phyloP scores from a whole-genome alignment of 2,888 invertebrate species.

The Macrosiphum euphorbiae region DNA sequence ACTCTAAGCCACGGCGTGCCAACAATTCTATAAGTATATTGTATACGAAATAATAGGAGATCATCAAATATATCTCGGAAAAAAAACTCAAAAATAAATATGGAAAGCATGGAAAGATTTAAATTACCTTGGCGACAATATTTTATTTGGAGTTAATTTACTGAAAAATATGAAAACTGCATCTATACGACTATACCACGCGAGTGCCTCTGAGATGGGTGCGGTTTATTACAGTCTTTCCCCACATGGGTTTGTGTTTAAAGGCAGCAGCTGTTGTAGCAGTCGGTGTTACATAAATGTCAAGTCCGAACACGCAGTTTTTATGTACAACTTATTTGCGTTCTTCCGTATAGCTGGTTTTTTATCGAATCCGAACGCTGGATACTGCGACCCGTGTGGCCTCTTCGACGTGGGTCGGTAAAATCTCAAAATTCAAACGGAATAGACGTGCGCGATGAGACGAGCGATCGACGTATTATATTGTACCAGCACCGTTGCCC shows the following conservation, averaged over 20 bases:
- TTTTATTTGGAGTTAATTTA: not conserved
- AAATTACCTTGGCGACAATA: not conserved
- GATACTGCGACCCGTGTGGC: not conserved
- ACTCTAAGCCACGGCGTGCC: too few species aligned
- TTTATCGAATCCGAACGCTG: not conserved
- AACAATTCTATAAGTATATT: too few species aligned
- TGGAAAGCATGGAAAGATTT: not conserved
- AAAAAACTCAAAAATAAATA: not conserved
- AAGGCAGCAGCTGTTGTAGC: not conserved
- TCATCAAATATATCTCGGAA: too few species aligned
- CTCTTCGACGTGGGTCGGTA: slow-evolving; percentile 18
- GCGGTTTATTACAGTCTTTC: not conserved
- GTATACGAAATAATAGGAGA: too few species aligned
- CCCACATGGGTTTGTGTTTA: not conserved
- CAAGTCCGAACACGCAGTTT: not conserved
- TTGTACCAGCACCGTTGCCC: slow-evolving; percentile 22
- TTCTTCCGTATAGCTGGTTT: not conserved
- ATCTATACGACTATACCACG: not conserved
- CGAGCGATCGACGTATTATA: not conserved
- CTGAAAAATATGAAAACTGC: not conserved
- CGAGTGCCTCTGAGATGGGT: not conserved
- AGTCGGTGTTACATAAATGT: not conserved
- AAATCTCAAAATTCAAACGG: slow-evolving; percentile 31
- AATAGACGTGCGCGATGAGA: slow-evolving; percentile 21
- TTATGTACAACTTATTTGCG: not conserved